A percentile compares a stretch with the other conserved stretches of the same genome.
phyloP scores from a whole-genome alignment of 2,113 vertebrate species.

The Halcyon senegalensis region DNA sequence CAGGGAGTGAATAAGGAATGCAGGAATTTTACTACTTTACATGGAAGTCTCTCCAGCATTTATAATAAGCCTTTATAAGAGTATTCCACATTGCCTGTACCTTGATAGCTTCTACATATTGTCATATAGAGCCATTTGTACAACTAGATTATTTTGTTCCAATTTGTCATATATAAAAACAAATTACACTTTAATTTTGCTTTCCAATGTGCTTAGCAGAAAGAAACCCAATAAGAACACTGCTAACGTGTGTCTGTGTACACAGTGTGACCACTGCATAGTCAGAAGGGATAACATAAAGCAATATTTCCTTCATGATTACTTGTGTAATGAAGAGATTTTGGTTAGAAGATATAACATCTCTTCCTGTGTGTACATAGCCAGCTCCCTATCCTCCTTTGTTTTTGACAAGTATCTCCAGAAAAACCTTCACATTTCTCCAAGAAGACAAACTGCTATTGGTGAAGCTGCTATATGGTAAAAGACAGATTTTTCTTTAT shows the following conservation, averaged over 20 bases:
- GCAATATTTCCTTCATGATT: background rate
- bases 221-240: background rate
- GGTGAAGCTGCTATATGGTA: background rate
- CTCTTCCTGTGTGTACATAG: background rate
- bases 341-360: background rate
- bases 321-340: accelerated
- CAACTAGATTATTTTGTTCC: background rate
- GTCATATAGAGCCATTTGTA: background rate
- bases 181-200: background rate
- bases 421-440: background rate
- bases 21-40: background rate
- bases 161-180: background rate
- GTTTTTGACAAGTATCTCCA: background rate
- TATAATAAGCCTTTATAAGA: background rate
- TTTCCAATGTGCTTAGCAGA: background rate
- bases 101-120: background rate
- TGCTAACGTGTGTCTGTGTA: background rate
- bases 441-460: background rate
- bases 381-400: background rate
- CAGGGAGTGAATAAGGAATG: background rate
- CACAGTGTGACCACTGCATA: accelerated
- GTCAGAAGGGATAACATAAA: background rate
- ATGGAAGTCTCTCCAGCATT: background rate
- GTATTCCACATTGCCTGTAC: background rate
- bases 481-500: background rate